Percentiles rank a stretch among this genome's conserved stretches.
phyloP scores from a whole-genome alignment of 2,113 vertebrate species.

The Pedionomus torquatus region DNA sequence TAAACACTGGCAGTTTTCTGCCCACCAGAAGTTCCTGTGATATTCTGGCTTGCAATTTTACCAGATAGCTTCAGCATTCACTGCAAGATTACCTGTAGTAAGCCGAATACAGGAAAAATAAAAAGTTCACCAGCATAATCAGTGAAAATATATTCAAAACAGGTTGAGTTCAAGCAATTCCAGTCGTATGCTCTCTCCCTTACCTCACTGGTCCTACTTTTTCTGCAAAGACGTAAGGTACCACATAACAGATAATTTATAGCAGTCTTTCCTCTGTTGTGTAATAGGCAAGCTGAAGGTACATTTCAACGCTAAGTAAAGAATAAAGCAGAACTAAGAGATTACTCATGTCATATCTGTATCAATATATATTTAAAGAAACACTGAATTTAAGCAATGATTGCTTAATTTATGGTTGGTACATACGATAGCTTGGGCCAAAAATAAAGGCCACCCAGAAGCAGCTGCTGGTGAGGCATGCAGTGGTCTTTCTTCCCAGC shows the following conservation, averaged over 20 bases:
- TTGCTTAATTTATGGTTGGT: neutral
- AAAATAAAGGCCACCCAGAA: constrained; percentile 49
- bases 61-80: neutral
- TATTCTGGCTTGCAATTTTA: neutral
- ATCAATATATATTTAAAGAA: neutral
- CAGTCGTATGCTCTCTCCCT: neutral
- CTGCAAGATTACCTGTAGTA: neutral
- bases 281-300: neutral
- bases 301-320: neutral
- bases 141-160: neutral
- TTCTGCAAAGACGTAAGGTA: neutral
- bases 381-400: neutral
- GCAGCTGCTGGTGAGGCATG: neutral
- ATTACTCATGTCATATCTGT: neutral
- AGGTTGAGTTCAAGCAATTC: neutral
- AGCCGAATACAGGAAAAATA: neutral
- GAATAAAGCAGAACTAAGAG: neutral
- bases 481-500: constrained; percentile 38
- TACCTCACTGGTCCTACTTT: neutral
- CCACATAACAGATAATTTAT: neutral
- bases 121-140: neutral
- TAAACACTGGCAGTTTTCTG: neutral
- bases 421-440: neutral
- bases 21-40: neutral
- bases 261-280: neutral